Conservation (phyloP, 1,140 invertebrate species). For the Notospermus geniculatus region DNA sequence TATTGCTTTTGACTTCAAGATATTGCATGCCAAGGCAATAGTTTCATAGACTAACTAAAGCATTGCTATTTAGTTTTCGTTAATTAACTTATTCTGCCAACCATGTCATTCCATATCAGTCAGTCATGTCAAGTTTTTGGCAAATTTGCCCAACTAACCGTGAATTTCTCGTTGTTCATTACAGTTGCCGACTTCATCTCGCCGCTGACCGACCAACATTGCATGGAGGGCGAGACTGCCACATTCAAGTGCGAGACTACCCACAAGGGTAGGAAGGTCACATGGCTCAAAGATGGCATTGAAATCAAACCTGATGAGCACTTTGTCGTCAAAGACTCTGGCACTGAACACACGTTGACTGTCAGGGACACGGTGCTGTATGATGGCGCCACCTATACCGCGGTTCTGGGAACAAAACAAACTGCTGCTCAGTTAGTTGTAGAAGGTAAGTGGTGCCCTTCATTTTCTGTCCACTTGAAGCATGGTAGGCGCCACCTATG, state of each 20-base stretch:
- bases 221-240: conserved; percentile 90
- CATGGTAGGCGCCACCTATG: no score
- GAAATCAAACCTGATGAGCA: conserved; percentile 35
- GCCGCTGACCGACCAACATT: conserved; percentile 88
- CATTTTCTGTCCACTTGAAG: background rate
- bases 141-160: no score
- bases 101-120: no score
- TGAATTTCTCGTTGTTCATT: no score
- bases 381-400: conserved; percentile 47
- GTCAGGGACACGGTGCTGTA: conserved; percentile 42
- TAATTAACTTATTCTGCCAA: no score
- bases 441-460: conserved; percentile 61
- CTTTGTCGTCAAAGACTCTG: conserved; percentile 33
- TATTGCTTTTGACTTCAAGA: no score
- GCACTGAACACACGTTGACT: conserved; percentile 40
- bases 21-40: no score
- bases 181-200: background rate
- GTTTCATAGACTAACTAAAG: no score
- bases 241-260: conserved; percentile 92
- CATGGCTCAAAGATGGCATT: conserved; percentile 90
- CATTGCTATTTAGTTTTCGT: no score
- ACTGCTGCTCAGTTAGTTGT: conserved; percentile 78
- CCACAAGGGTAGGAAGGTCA: conserved; percentile 87
- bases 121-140: no score
- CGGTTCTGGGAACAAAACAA: conserved; percentile 58